Base-by-base conservation (phyloP, 2,797 vertebrate species). In the Semaprochilodus insignis region DNA sequence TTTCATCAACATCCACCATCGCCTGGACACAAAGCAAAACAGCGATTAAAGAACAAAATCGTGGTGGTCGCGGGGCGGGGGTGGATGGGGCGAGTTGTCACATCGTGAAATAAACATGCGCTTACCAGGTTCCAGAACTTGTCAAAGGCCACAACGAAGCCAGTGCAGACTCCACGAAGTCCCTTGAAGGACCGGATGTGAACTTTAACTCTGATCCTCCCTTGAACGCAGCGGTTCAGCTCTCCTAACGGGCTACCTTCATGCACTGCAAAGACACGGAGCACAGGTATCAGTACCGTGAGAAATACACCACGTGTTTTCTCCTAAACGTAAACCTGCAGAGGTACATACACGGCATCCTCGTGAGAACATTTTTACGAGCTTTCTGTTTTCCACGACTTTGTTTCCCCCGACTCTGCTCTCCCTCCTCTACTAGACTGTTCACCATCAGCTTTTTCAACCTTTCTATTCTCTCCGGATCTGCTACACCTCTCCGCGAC, bases 101-200 rank as follows among this genome's bases (percentile, higher is more conserved):
- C 31, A 1, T 31, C 31, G 31, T 31, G 31, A 31, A 31, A 44
- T 6, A 2, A 21, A 5, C 0, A 5, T 59, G 27, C 36, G 34
- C 91, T 95, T 94, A 99, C 98, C 97, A 99, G 96, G 92, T 99
- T 99, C 98, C 98, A 99, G 93, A 97, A 99, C 89, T 99, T 99
- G 94, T 99, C 98, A 57, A 99, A 99, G 21, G 98, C 98, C 52
- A 99, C 96, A 3, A 99, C 90, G 78, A 99, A 99, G 75, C 98
- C 98, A 0, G 96, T 96, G 89, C 98, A 99, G 74, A 99, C 96
- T 0, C 98, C 98, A 1, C 98, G 95, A 55, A 99, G 95, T 0
- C 98, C 98, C 88, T 99, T 99, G 90, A 99, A 99, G 71, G 97
- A 98, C 86, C 98, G 95, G 86, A 99, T 96, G 87, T 99, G 98